A percentile compares a stretch with the other conserved stretches of the same genome.
Evolutionary conservation across 2,888 invertebrate genomes (phyloP).

Genomic region (Hypolimnas misippus): DNA sequence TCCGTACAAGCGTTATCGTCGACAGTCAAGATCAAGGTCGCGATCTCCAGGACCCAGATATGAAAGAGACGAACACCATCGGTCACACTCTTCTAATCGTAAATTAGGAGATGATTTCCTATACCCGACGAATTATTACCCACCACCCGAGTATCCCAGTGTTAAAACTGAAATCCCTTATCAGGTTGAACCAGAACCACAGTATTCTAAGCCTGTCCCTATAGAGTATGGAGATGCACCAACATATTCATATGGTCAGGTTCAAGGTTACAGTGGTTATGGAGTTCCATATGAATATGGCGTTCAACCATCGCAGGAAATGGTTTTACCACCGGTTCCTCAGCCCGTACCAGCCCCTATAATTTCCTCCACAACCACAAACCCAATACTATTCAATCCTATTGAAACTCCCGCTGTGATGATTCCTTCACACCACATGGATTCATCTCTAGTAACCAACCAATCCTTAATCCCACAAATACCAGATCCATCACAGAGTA

Average conservation of each 20-base stretch:
- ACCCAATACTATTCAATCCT: slow-evolving; percentile 37
- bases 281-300: slow-evolving; percentile 58
- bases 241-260: slow-evolving; percentile 47
- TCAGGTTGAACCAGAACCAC: slow-evolving; percentile 31
- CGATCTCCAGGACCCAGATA: slow-evolving; percentile 46
- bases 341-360: slow-evolving; percentile 53
- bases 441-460: slow-evolving; percentile 43
- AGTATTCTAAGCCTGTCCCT: slow-evolving; percentile 42
- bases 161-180: slow-evolving; percentile 34
- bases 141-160: slow-evolving; percentile 23
- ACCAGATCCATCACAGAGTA: slow-evolving; percentile 43
- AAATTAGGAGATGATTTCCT: slow-evolving; percentile 52
- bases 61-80: slow-evolving; percentile 38
- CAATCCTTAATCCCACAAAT: slow-evolving; percentile 8
- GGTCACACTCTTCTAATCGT: slow-evolving; percentile 30
- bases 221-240: slow-evolving; percentile 35
- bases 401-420: slow-evolving; percentile 47
- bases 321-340: slow-evolving; percentile 45
- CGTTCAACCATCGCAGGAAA: slow-evolving; percentile 41
- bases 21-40: slow-evolving; percentile 31
- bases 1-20: slow-evolving; percentile 37
- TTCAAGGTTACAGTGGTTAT: slow-evolving; percentile 51
- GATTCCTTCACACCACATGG: slow-evolving; percentile 51
- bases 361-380: slow-evolving; percentile 26
- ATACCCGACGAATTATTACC: slow-evolving; percentile 52